Conservation (phyloP, 2,888 invertebrate species). For the Nasonia oneida region DNA sequence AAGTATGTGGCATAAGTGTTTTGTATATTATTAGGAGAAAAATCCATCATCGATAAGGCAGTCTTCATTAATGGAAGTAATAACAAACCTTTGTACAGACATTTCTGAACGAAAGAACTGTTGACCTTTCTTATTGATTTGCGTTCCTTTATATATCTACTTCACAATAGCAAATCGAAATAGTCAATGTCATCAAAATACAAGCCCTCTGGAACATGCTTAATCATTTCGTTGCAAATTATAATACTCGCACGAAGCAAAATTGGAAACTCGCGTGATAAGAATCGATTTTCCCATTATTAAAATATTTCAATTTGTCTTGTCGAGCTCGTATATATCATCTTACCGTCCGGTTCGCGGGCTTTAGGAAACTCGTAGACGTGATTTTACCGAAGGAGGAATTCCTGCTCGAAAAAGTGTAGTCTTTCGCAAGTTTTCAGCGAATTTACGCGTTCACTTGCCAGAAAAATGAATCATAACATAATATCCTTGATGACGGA, state of each 20-base stretch:
- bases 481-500: not conserved
- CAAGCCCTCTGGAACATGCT: no score
- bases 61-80: no score
- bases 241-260: not conserved
- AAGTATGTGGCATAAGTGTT: no score
- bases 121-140: no score
- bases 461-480: not conserved
- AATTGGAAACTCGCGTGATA: not conserved
- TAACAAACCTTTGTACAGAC: no score
- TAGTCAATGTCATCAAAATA: no score
- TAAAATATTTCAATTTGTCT: conserved; percentile 16
- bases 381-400: not conserved
- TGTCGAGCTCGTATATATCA: not conserved
- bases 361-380: not conserved
- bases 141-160: no score
- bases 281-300: conserved; percentile 9
- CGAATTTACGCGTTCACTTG: not conserved
- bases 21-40: no score
- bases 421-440: not conserved
- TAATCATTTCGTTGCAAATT: no score
- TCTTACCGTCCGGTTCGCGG: not conserved
- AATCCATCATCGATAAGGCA: no score
- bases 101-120: no score
- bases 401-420: not conserved
- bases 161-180: no score